A percentile compares a stretch with the other conserved stretches of the same genome.
Conservation (phyloP, 2,797 vertebrate species). For the Poeciliopsis presidionis region DNA sequence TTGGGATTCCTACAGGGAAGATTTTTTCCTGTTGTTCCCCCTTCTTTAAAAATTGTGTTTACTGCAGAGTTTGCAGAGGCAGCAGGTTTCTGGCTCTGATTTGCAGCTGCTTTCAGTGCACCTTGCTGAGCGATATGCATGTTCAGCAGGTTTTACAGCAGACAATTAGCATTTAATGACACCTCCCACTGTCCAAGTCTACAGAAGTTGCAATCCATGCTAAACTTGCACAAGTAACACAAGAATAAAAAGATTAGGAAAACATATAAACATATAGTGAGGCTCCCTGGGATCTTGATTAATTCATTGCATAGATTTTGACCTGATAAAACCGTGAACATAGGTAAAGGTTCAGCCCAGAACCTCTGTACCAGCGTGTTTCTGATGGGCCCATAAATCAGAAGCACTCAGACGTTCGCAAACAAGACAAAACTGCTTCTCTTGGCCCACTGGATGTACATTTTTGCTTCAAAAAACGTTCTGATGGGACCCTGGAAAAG, state of each 20-base stretch:
- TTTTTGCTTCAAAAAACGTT: too few relatives aligned
- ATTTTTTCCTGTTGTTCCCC: slow-evolving; percentile 41
- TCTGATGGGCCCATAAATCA: too few relatives aligned
- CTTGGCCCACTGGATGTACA: too few relatives aligned
- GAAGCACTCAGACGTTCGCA: too few relatives aligned
- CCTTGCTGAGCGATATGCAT: slow-evolving; percentile 55
- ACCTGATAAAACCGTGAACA: too few relatives aligned
- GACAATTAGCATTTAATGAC: slow-evolving; percentile 18
- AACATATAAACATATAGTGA: neutral
- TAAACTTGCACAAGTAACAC: neutral
- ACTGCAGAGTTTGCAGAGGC: slow-evolving; percentile 63
- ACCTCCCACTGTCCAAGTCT: neutral
- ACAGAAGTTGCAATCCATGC: neutral
- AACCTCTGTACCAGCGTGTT: too few relatives aligned
- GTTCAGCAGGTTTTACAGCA: slow-evolving; percentile 33
- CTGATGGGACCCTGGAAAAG: too few relatives aligned
- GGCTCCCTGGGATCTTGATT: neutral
- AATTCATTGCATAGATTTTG: too few relatives aligned
- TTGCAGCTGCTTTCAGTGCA: slow-evolving; percentile 51
- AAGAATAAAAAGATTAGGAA: neutral
- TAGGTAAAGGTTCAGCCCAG: too few relatives aligned
- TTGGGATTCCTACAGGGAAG: slow-evolving; percentile 41
- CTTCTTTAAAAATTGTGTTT: slow-evolving; percentile 59
- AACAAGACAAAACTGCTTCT: too few relatives aligned
- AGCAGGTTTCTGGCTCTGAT: slow-evolving; percentile 68